phyloP scores from a whole-genome alignment of 2,113 vertebrate species.

The Arizona elegans region DNA sequence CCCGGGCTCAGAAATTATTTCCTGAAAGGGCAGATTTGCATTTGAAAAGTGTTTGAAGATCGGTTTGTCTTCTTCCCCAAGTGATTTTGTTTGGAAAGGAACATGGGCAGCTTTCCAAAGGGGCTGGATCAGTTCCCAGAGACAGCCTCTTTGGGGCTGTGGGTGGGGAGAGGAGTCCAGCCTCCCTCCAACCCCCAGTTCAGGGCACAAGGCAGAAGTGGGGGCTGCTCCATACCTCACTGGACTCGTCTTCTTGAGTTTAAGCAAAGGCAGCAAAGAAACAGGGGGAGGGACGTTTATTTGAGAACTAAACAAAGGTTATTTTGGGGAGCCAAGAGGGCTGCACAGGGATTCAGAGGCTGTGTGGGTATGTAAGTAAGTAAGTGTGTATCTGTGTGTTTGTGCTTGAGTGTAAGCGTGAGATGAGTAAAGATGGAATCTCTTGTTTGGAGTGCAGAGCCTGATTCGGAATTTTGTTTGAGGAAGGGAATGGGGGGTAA shows the following conservation, averaged over 20 bases:
- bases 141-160: background rate
- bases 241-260: background rate
- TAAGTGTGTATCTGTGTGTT: background rate
- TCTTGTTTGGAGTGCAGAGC: background rate
- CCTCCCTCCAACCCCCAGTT: background rate
- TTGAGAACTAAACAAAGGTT: background rate
- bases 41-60: background rate
- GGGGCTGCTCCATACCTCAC: background rate
- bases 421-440: background rate
- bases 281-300: background rate
- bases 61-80: background rate
- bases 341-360: background rate
- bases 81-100: background rate
- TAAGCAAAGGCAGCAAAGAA: background rate
- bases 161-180: background rate
- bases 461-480: background rate
- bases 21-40: background rate
- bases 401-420: background rate
- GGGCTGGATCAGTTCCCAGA: background rate
- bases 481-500: background rate
- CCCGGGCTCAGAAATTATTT: background rate
- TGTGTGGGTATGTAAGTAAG: background rate
- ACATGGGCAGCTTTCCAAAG: background rate
- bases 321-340: background rate
- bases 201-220: background rate